phyloP scores from a whole-genome alignment of 2,888 invertebrate species.

The Keiferia lycopersicella region DNA sequence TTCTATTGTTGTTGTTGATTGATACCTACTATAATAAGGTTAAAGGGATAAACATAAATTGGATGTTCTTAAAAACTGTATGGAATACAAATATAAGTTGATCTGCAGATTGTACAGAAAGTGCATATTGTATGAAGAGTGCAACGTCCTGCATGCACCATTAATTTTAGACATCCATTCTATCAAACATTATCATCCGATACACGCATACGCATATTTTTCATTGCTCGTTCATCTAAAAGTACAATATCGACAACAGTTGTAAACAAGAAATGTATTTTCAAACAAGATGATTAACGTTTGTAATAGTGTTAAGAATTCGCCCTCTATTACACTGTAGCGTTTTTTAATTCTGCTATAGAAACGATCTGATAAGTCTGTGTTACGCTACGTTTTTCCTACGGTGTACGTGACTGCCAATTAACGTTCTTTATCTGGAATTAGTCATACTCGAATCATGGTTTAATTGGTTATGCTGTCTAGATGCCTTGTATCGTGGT shows the following conservation, averaged over 20 bases:
- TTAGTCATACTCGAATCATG: constrained; percentile 24
- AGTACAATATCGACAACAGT: constrained; percentile 1
- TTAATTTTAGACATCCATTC: constrained; percentile 53
- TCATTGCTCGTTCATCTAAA: constrained; percentile 1
- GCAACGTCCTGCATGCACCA: constrained; percentile 72
- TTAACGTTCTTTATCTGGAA: constrained; percentile 23
- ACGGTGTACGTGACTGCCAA: constrained; percentile 19
- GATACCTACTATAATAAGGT: no score
- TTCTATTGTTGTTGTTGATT: no score
- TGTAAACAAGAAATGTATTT: neutral
- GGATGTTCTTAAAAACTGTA: no score
- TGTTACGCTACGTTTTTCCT: constrained; percentile 20
- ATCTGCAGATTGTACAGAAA: constrained; percentile 42
- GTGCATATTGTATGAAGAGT: constrained; percentile 47
- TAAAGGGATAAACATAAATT: no score
- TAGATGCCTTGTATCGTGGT: neutral
- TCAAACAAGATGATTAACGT: neutral
- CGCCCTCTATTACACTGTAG: constrained; percentile 10
- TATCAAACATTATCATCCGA: neutral
- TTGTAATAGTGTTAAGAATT: neutral
- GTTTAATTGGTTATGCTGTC: constrained; percentile 20
- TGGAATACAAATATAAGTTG: no score
- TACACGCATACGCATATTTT: neutral
- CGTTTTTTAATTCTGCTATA: constrained; percentile 13
- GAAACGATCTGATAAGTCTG: constrained; percentile 29